Evolutionary conservation across 2,113 vertebrate species (phyloP).

Genomic region (Daboia siamensis): DNA sequence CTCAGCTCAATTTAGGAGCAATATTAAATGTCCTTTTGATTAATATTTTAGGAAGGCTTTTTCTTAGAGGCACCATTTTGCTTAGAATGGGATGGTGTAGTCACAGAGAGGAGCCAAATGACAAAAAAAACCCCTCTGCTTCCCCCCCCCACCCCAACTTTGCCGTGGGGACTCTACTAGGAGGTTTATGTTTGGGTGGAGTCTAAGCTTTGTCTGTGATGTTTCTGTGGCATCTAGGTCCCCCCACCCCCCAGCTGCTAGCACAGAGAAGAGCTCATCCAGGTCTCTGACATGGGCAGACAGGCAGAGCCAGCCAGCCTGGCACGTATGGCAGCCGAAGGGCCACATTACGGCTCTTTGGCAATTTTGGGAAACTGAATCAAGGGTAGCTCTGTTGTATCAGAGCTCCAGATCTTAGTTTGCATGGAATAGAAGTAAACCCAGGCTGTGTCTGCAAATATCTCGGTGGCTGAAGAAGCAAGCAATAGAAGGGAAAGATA

Average conservation of each 20-base stretch:
- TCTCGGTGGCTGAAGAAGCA: neutral
- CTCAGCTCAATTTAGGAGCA: neutral
- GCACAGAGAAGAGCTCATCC: neutral
- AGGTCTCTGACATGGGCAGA: neutral
- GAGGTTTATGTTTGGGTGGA: neutral
- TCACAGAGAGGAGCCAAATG: rapidly evolving
- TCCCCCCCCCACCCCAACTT: neutral
- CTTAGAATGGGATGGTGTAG: neutral
- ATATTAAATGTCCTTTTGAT: neutral
- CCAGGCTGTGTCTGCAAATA: neutral
- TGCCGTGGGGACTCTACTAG: neutral
- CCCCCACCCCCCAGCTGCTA: too few relatives aligned
- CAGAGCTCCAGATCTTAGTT: neutral
- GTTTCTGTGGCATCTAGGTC: neutral
- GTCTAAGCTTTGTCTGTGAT: neutral
- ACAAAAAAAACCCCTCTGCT: neutral
- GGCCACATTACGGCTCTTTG: neutral
- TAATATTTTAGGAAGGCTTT: neutral
- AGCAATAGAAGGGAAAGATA: neutral
- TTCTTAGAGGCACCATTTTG: neutral
- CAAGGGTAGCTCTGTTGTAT: neutral
- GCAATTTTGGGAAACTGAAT: neutral
- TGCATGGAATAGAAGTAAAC: neutral
- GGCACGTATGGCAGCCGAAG: neutral
- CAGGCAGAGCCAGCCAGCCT: neutral